phyloP scores from a whole-genome alignment of 2,113 vertebrate species.

The Nesogale talazaci region DNA sequence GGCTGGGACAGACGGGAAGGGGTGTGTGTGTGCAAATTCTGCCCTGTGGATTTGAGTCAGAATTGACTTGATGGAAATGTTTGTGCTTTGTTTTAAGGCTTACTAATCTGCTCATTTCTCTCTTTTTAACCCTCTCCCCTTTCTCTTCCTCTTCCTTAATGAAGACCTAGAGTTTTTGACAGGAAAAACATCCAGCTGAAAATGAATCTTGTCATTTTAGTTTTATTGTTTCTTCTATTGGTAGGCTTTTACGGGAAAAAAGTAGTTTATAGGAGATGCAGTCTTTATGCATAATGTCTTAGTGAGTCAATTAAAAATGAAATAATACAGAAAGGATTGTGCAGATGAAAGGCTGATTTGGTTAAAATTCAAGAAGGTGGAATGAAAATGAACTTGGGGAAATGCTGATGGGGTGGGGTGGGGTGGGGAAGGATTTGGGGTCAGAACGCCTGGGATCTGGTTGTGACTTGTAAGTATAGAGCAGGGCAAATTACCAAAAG shows the following conservation, averaged over 20 bases:
- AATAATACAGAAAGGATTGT: background rate
- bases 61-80: background rate
- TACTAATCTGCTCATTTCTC: background rate
- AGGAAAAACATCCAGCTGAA: background rate
- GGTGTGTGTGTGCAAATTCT: background rate
- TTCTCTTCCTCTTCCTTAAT: background rate
- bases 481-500: constrained; percentile 8
- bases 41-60: background rate
- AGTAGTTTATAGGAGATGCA: background rate
- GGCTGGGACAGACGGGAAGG: too few species aligned
- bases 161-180: constrained; percentile 10
- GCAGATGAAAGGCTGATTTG: constrained; percentile 5
- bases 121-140: background rate
- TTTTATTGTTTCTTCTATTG: constrained; percentile 25
- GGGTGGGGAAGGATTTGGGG: background rate
- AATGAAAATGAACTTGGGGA: constrained; percentile 18
- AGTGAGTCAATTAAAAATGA: constrained; percentile 11
- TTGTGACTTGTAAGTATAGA: constrained; percentile 33
- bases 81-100: background rate
- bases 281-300: background rate
- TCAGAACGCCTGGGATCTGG: constrained; percentile 42
- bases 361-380: constrained; percentile 11
- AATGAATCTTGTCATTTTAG: constrained; percentile 40
- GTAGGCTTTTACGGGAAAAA: constrained; percentile 28
- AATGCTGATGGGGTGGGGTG: background rate